Percentiles rank a stretch among this genome's conserved stretches.
Evolutionary conservation across 2,797 vertebrate genomes (phyloP).

Genomic region (Columba guinea): DNA sequence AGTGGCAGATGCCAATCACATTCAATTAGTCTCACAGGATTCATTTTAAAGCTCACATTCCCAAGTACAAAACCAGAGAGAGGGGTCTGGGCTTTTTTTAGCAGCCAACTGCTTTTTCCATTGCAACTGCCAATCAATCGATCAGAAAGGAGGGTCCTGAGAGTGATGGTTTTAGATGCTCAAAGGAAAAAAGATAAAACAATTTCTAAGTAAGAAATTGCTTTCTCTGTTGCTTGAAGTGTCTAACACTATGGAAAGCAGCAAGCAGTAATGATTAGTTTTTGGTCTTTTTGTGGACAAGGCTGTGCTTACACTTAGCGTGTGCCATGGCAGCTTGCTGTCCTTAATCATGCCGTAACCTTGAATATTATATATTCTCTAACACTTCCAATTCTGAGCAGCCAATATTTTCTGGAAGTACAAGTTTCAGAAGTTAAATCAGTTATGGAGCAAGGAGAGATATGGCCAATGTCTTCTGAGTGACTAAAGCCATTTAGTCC

Average conservation of each 20-base stretch:
- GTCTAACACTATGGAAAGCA: conserved; percentile 47
- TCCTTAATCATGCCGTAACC: conserved; percentile 56
- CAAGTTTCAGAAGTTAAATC: conserved; percentile 40
- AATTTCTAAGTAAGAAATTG: conserved; percentile 69
- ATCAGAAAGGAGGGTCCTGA: conserved; percentile 41
- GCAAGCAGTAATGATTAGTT: conserved; percentile 64
- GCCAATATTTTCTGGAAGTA: conserved; percentile 24
- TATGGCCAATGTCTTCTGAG: neutral
- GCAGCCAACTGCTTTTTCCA: conserved; percentile 28
- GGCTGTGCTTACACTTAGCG: conserved; percentile 21
- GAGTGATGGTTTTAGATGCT: conserved; percentile 37
- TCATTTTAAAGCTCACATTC: conserved; percentile 48
- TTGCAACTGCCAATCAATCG: conserved; percentile 51
- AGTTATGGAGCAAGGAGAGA: conserved; percentile 19
- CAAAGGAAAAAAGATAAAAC: conserved; percentile 62
- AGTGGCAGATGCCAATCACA: conserved; percentile 66
- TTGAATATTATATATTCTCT: conserved; percentile 53
- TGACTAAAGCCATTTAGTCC: conserved; percentile 15
- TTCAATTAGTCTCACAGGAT: conserved; percentile 66
- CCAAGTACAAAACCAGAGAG: conserved; percentile 32
- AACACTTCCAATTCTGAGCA: conserved; percentile 54
- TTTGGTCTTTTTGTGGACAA: conserved; percentile 37
- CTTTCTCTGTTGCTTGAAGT: conserved; percentile 43
- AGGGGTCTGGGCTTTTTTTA: conserved; percentile 1
- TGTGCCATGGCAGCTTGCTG: conserved; percentile 27